Evolutionary conservation across 23 tunicate genomes (phyloP).

Genomic region (Trididemnum miniatum): DNA sequence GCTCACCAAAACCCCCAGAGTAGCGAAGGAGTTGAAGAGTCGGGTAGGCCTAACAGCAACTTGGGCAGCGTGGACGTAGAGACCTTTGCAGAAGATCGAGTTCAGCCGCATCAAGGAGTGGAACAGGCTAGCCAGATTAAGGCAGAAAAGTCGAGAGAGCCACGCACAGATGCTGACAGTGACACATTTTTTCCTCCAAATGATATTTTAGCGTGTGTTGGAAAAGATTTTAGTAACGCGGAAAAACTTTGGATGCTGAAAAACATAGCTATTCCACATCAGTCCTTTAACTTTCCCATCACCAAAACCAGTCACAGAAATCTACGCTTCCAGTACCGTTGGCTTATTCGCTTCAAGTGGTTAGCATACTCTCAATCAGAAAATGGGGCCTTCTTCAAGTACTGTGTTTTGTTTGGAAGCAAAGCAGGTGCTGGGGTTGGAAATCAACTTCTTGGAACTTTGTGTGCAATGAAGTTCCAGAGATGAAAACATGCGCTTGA

Average conservation of each 20-base stretch:
- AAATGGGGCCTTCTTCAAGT: conserved; percentile 5
- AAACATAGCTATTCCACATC: neutral
- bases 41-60: too few relatives aligned
- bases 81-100: neutral
- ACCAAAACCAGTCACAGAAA: neutral
- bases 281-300: neutral
- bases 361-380: conserved; percentile 5
- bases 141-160: neutral
- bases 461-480: neutral
- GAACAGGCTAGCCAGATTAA: too few relatives aligned
- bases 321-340: conserved; percentile 4
- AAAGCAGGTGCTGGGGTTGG: conserved; percentile 23
- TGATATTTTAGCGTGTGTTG: neutral
- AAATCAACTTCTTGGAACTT: neutral
- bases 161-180: neutral
- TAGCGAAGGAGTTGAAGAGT: too few relatives aligned
- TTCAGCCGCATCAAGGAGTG: neutral
- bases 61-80: too few relatives aligned
- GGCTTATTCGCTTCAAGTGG: conserved; percentile 4
- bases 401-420: conserved; percentile 6
- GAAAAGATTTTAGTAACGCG: neutral
- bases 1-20: too few relatives aligned
- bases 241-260: neutral
- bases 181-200: neutral
- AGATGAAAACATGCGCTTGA: conserved; percentile 12